Evolutionary conservation across 1,140 invertebrate genomes (phyloP), one percentile per base, ranked within the genome.

Genomic region (Maniola jurtina): DNA sequence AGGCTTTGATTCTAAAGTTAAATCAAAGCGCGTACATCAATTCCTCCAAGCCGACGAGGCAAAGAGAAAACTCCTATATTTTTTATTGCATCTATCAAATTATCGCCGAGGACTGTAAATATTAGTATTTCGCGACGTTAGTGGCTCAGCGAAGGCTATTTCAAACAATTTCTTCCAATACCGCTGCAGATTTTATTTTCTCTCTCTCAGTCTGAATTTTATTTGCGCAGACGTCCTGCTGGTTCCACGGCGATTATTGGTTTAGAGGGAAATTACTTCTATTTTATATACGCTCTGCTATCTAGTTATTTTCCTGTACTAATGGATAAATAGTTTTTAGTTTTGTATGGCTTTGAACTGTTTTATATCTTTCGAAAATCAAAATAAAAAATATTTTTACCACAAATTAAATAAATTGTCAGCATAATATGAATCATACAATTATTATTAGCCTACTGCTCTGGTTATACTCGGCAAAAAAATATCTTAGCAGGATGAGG

Each of bases 181-280:
- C 40, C n/a, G 60, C 55, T 11, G 55, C 61, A 33, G 16, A n/a
- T 67, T 61, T 61, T 59, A 68, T 77, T 73, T 74, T 79, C 62
- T 71, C 61, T 72, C 73, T 68, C 77, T 82, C 72, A 75, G 73
- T 83, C 81, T 77, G 76, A 83, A 83, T 80, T 81, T 79, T 70
- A 82, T 84, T 82, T 81, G 67, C 69, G 42, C 57, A 56, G 64
- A 38, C 57, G 59, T 50, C 67, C 59, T 57, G 47, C 36, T 35
- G 16, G 48, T 13, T 52, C 14, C 14, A 16, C 48, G 48, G 48
- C 14, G 48, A 52, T 52, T 52, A 52, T 52, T 52, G 16, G 48
- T 52, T 52, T 52, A 52, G 16, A 11, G 48, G 48, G 8, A 52
- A 25, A 16, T 52, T 52, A 9, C 52, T 61, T 66, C 47, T 40